phyloP scores from a whole-genome alignment of 2,888 invertebrate species.

The Liodrosophila aerea region DNA sequence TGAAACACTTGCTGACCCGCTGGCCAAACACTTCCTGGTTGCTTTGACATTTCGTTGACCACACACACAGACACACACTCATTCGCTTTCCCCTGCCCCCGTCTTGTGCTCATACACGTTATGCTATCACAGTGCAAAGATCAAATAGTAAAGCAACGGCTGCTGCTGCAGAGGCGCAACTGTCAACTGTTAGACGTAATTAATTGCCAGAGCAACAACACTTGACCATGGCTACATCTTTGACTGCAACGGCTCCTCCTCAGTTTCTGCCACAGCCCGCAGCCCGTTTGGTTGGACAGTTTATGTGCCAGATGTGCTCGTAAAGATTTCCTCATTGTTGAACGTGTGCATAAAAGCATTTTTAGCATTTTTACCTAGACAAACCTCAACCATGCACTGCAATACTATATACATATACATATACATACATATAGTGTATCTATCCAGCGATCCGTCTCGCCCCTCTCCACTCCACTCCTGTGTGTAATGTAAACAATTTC shows the following conservation, averaged over 20 bases:
- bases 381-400: conserved; percentile 4
- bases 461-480: not conserved
- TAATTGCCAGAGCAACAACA: conserved; percentile 65
- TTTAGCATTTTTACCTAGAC: conserved; percentile 56
- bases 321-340: conserved; percentile 76
- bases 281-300: conserved; percentile 62
- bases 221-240: conserved; percentile 55
- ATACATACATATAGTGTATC: conserved; percentile 10
- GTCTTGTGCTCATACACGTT: conserved; percentile 41
- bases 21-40: conserved; percentile 61
- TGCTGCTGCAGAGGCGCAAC: conserved; percentile 56
- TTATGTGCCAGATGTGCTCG: conserved; percentile 76
- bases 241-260: conserved; percentile 40
- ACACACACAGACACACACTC: conserved; percentile 37
- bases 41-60: conserved; percentile 59
- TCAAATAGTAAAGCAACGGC: conserved; percentile 71
- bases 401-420: no score
- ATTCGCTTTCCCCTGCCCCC: not conserved
- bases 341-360: conserved; percentile 75
- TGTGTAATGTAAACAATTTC: conserved; percentile 46
- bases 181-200: conserved; percentile 69
- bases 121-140: conserved; percentile 74
- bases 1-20: conserved; percentile 51
- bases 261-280: conserved; percentile 40
- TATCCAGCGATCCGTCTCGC: conserved; percentile 10